Conservation (phyloP, 2,797 vertebrate genomes). For the Gallinago solitaria region DNA sequence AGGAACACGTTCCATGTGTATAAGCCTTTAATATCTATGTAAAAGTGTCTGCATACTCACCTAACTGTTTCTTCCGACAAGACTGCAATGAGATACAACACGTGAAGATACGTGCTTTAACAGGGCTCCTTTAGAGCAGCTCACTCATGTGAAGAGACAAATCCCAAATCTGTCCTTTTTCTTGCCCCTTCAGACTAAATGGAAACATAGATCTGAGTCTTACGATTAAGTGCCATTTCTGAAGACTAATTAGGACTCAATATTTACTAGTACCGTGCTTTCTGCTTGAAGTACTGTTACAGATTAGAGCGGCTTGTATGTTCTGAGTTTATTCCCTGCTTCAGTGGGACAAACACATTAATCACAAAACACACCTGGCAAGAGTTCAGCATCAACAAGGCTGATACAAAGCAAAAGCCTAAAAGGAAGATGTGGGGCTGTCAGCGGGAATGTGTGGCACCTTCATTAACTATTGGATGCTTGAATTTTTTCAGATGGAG, state of each 20-base stretch:
- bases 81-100: background rate
- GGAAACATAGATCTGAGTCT: background rate
- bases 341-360: background rate
- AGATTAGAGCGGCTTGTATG: background rate
- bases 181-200: background rate
- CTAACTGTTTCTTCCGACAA: background rate
- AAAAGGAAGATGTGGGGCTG: background rate
- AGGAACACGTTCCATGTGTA: background rate
- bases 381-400: background rate
- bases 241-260: background rate
- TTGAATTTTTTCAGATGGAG: background rate
- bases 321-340: background rate
- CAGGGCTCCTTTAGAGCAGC: background rate
- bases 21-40: background rate
- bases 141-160: background rate
- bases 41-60: background rate
- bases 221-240: background rate
- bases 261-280: background rate
- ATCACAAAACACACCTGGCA: background rate
- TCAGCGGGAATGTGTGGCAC: rapidly evolving
- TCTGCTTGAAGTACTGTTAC: background rate
- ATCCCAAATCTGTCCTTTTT: background rate
- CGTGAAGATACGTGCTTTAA: background rate
- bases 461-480: background rate
- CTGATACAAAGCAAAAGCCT: background rate